Evolutionary conservation across 2,113 vertebrate genomes (phyloP).

Genomic region (Apaloderma vittatum): DNA sequence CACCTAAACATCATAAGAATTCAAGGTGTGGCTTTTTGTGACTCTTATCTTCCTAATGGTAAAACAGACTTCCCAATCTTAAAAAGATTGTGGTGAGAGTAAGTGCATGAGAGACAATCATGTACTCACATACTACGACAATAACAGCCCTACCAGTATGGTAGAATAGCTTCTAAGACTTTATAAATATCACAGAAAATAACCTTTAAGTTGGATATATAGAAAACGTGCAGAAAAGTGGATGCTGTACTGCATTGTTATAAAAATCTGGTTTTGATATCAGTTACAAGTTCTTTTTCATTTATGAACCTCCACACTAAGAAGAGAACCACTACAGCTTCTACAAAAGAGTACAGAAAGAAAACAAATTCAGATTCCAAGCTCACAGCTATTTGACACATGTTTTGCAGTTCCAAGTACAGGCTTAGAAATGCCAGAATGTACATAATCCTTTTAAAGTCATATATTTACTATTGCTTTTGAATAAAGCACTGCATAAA

Average conservation of each 20-base stretch:
- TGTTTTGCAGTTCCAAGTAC: background rate
- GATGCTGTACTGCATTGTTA: background rate
- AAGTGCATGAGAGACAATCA: background rate
- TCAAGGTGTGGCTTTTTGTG: background rate
- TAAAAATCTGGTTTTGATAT: background rate
- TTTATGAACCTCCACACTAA: background rate
- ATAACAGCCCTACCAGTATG: background rate
- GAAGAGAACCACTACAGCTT: background rate
- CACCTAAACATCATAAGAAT: background rate
- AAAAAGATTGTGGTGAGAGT: background rate
- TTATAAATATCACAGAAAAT: background rate
- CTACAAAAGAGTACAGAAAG: background rate
- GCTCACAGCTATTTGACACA: slow-evolving; percentile 13
- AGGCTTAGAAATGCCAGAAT: slow-evolving; percentile 16
- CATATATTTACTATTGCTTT: background rate
- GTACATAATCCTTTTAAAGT: background rate
- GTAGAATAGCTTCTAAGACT: background rate
- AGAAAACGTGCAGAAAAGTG: background rate
- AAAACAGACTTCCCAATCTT: background rate
- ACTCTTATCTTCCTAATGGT: background rate
- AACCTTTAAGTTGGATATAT: background rate
- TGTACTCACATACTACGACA: background rate
- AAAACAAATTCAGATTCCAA: background rate
- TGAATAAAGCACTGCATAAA: background rate
- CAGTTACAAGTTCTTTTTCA: background rate